Evolutionary conservation across 1,140 invertebrate genomes (phyloP).

Genomic region (Eubasilissa regina): DNA sequence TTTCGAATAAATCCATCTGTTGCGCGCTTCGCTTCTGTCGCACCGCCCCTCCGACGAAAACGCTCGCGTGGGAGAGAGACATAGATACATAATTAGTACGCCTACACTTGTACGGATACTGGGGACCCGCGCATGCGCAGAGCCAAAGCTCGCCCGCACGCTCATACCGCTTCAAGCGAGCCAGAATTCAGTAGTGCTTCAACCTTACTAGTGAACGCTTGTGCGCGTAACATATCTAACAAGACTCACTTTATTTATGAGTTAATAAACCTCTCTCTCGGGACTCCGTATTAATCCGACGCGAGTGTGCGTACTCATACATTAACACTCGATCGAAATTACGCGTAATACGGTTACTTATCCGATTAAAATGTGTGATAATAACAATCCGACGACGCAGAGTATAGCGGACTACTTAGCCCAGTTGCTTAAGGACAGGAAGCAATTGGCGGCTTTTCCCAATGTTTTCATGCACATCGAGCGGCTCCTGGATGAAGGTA

Average conservation of each 20-base stretch:
- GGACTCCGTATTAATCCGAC: constrained; percentile 42
- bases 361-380: constrained; percentile 80
- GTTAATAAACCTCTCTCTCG: constrained; percentile 43
- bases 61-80: constrained; percentile 43
- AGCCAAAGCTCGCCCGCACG: constrained; percentile 16
- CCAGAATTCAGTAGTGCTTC: constrained; percentile 68
- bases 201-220: constrained; percentile 71
- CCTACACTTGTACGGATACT: constrained; percentile 35
- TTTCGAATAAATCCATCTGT: constrained; percentile 50
- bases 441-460: constrained; percentile 98
- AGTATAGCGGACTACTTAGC: constrained; percentile 99
- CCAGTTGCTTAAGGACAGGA: constrained; percentile 99
- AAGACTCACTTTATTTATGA: constrained; percentile 65
- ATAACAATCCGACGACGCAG: constrained; percentile 86
- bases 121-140: constrained; percentile 32
- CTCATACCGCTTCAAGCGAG: constrained; percentile 21
- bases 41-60: not conserved
- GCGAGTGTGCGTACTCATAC: constrained; percentile 42
- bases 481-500: constrained; percentile 99
- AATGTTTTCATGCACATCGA: constrained; percentile 99
- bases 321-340: constrained; percentile 48
- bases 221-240: constrained; percentile 72
- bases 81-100: constrained; percentile 48
- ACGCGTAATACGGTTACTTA: constrained; percentile 69
- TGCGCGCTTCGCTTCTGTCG: constrained; percentile 42